These are phyloP conservation scores for Zosterops borbonicus DNA, from an alignment of 2,113 vertebrate species.

Conservation along the genomic window DNA sequence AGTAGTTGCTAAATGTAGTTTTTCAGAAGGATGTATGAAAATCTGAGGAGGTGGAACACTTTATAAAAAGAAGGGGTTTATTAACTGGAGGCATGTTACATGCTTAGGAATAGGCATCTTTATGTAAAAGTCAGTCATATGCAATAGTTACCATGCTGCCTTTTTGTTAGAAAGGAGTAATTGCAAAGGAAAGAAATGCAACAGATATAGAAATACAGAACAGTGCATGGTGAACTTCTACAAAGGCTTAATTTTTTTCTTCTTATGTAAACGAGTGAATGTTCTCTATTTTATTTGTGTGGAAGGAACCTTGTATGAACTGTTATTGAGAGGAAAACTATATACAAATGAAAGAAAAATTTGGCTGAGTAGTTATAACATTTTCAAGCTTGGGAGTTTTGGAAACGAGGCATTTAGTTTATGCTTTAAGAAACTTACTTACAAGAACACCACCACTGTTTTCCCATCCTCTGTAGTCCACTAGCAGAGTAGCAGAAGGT, in stretches of 20 bases:
- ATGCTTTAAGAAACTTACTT: background rate
- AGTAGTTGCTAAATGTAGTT: background rate
- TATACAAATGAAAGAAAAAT: background rate
- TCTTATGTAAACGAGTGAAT: background rate
- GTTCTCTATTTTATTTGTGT: background rate
- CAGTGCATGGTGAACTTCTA: background rate
- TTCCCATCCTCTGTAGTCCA: background rate
- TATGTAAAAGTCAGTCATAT: background rate
- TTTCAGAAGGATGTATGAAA: background rate
- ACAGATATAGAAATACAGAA: background rate
- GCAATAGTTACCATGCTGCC: background rate
- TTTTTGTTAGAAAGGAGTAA: background rate
- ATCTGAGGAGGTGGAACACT: background rate
- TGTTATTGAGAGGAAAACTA: background rate
- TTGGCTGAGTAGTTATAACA: background rate
- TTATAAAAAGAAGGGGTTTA: background rate
- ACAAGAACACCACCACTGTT: background rate
- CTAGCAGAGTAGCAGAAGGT: background rate
- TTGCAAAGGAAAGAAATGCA: background rate
- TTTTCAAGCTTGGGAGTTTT: background rate
- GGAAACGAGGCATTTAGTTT: background rate
- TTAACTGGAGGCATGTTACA: background rate
- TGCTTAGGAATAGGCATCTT: background rate
- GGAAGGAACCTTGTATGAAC: background rate
- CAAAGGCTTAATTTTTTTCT: background rate